Conservation (phyloP, 2,888 invertebrate species). For the Coenonympha glycerion region DNA sequence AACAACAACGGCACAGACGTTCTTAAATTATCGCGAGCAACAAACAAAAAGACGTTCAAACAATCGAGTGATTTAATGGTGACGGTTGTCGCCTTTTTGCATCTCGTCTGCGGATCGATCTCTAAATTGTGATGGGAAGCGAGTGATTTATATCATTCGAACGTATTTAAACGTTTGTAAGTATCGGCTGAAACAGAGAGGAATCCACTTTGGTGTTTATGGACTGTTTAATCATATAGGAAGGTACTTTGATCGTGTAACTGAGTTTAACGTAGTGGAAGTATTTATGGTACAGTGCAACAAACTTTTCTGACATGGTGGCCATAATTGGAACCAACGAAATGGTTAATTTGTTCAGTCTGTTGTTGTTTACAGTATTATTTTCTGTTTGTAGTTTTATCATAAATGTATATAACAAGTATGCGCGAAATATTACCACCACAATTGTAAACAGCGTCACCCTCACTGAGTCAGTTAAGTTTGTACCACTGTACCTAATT, state of each 20-base stretch:
- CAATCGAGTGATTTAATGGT: slow-evolving; percentile 56
- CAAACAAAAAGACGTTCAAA: slow-evolving; percentile 21
- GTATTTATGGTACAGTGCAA: neutral
- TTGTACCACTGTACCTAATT: too few species aligned
- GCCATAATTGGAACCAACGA: too few species aligned
- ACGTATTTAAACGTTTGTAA: slow-evolving; percentile 17
- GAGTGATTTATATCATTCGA: slow-evolving; percentile 52
- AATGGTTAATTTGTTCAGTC: too few species aligned
- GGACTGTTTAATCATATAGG: slow-evolving; percentile 13
- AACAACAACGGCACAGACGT: slow-evolving; percentile 10
- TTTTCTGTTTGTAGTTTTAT: too few species aligned
- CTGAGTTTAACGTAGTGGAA: slow-evolving; percentile 3
- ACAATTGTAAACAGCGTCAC: too few species aligned
- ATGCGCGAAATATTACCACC: too few species aligned
- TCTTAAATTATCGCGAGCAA: slow-evolving; percentile 15
- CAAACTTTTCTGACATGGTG: too few species aligned
- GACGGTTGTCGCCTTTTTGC: slow-evolving; percentile 29
- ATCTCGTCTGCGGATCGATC: slow-evolving; percentile 45
- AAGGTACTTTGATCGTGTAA: too few species aligned
- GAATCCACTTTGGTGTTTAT: slow-evolving; percentile 17
- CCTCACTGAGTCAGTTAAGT: too few species aligned
- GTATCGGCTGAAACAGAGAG: slow-evolving; percentile 22
- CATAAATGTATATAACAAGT: neutral
- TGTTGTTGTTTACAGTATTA: too few species aligned
- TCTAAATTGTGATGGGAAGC: slow-evolving; percentile 54